Evolutionary conservation across 1,140 invertebrate species (phyloP).

Genomic region (Drosophila equinoxialis): DNA sequence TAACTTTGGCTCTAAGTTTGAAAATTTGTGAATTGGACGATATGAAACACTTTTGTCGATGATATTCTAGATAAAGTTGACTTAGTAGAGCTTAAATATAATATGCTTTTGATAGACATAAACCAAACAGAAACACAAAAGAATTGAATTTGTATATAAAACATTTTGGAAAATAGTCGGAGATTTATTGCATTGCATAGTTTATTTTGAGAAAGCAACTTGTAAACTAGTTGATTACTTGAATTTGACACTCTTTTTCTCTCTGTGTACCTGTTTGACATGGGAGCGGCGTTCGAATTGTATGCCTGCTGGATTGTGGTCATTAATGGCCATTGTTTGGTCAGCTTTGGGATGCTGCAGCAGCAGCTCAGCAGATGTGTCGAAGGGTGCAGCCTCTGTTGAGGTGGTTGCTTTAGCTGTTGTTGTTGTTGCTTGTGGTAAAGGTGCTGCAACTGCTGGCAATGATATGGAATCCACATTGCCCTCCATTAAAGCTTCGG

Average conservation of each 20-base stretch:
- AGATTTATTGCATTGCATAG: not conserved
- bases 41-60: too few relatives aligned
- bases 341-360: not conserved
- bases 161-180: not conserved
- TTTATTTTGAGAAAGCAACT: not conserved
- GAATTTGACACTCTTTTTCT: conserved; percentile 28
- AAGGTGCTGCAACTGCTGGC: conserved; percentile 56
- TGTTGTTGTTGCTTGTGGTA: conserved; percentile 17
- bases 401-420: not conserved
- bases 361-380: not conserved
- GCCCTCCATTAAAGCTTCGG: conserved; percentile 68
- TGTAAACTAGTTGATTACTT: conserved; percentile 9
- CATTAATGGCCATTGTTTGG: conserved; percentile 59
- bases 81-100: too few relatives aligned
- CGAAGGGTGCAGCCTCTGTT: not conserved
- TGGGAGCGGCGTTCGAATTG: conserved; percentile 73
- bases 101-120: too few relatives aligned
- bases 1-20: too few relatives aligned
- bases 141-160: not conserved
- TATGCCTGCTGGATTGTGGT: conserved; percentile 78
- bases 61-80: too few relatives aligned
- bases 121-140: too few relatives aligned
- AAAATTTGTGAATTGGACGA: too few relatives aligned
- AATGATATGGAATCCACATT: conserved; percentile 81
- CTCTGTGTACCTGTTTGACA: conserved; percentile 77